Evolutionary conservation across 2,888 invertebrate genomes (phyloP).

Genomic region (Eledone cirrhosa): DNA sequence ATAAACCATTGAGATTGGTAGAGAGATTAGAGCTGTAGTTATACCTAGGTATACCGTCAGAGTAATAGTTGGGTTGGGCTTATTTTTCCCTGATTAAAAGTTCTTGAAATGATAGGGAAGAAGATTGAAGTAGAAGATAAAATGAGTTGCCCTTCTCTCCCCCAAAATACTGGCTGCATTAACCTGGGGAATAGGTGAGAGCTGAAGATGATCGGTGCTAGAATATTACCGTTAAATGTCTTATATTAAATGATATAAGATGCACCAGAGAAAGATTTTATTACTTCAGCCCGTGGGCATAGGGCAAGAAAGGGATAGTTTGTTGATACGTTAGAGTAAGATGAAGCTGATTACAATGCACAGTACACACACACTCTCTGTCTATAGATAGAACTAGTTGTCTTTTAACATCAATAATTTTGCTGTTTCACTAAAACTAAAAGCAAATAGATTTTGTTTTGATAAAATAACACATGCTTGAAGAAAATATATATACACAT

Average conservation of each 20-base stretch:
- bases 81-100: background rate
- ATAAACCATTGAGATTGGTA: constrained; percentile 24
- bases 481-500: background rate
- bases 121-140: background rate
- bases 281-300: constrained; percentile 5
- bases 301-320: background rate
- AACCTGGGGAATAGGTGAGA: too few species aligned
- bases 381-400: too few species aligned
- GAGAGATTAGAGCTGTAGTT: constrained; percentile 17
- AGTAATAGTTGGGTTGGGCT: background rate
- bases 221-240: too few species aligned
- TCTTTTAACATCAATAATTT: constrained; percentile 7
- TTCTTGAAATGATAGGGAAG: background rate
- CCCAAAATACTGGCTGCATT: too few species aligned
- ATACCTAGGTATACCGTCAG: background rate
- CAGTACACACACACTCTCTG: background rate
- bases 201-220: too few species aligned
- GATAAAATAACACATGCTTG: constrained; percentile 17
- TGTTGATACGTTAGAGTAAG: background rate
- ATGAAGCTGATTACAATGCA: constrained; percentile 5
- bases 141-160: background rate
- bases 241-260: too few species aligned
- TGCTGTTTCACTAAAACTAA: constrained; percentile 15
- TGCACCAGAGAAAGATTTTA: too few species aligned
- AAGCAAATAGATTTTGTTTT: constrained; percentile 8